phyloP scores from a whole-genome alignment of 2,797 vertebrate species.

The Enteromius mattozi region DNA sequence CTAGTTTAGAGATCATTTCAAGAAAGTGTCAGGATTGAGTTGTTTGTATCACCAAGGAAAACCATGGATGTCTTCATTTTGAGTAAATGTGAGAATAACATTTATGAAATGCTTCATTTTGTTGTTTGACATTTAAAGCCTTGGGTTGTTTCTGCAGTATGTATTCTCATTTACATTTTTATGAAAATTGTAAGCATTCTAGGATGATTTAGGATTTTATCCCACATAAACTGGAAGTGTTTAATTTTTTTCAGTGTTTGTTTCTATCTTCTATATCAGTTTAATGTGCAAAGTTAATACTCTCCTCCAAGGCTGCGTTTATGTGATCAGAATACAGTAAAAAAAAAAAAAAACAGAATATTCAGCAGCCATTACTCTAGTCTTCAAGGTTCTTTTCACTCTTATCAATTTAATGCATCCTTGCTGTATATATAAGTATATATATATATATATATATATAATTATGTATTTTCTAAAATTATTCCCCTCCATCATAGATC shows the following conservation, averaged over 20 bases:
- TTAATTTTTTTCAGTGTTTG: not conserved
- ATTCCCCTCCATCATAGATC: not conserved
- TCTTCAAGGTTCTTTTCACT: not conserved
- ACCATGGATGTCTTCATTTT: not conserved
- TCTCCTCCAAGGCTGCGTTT: not conserved
- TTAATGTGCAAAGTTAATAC: not conserved
- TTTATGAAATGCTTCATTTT: not conserved
- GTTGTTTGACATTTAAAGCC: not conserved
- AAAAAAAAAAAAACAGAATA: not conserved
- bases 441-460: no score
- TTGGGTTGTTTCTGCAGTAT: not conserved
- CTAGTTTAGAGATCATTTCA: constrained; percentile 1
- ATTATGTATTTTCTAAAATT: not conserved
- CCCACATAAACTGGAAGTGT: not conserved
- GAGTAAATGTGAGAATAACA: not conserved
- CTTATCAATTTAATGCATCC: not conserved
- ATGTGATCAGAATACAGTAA: not conserved
- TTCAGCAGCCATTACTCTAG: not conserved
- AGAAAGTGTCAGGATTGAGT: constrained; percentile 12
- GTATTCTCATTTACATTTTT: not conserved
- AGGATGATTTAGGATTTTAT: not conserved
- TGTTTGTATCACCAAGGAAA: not conserved
- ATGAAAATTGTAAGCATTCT: not conserved
- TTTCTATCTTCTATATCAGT: not conserved
- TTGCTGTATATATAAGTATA: no score